phyloP scores from a whole-genome alignment of 1,140 invertebrate genomes.

The Glossosoma conforme region DNA sequence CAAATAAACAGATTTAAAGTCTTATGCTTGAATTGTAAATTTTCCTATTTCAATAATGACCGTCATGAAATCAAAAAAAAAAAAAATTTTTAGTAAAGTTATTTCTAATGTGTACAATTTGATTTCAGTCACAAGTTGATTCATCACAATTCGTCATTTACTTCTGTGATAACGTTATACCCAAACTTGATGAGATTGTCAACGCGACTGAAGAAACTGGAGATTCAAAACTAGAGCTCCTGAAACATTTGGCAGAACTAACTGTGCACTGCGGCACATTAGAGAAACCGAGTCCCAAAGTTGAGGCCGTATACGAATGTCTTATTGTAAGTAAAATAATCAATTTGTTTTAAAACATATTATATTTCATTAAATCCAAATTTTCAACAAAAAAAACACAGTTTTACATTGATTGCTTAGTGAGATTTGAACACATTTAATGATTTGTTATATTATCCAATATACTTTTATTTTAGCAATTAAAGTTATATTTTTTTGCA shows the following conservation, averaged over 20 bases:
- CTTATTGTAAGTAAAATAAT: constrained; percentile 63
- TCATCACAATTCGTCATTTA: constrained; percentile 83
- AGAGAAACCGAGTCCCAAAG: constrained; percentile 67
- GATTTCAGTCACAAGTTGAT: constrained; percentile 75
- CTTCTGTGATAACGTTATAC: constrained; percentile 80
- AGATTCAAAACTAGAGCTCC: constrained; percentile 72
- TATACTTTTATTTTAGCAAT: constrained; percentile 16
- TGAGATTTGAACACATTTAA: neutral
- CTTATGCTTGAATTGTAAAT: neutral
- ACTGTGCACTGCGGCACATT: constrained; percentile 68
- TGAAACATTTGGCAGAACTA: constrained; percentile 86
- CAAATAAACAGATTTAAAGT: neutral
- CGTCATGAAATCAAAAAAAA: too few species aligned
- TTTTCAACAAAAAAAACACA: neutral
- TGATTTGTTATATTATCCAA: neutral
- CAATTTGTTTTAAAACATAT: too few species aligned
- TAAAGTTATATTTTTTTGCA: constrained; percentile 38
- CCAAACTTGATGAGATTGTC: constrained; percentile 54
- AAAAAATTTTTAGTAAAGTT: neutral
- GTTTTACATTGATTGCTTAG: neutral
- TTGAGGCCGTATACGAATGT: constrained; percentile 70
- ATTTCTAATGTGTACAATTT: constrained; percentile 25
- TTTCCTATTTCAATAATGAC: neutral
- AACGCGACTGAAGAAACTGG: constrained; percentile 57
- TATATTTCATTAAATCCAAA: neutral